Conservation (phyloP, 1,140 invertebrate species). For the Leucophenga varia region DNA sequence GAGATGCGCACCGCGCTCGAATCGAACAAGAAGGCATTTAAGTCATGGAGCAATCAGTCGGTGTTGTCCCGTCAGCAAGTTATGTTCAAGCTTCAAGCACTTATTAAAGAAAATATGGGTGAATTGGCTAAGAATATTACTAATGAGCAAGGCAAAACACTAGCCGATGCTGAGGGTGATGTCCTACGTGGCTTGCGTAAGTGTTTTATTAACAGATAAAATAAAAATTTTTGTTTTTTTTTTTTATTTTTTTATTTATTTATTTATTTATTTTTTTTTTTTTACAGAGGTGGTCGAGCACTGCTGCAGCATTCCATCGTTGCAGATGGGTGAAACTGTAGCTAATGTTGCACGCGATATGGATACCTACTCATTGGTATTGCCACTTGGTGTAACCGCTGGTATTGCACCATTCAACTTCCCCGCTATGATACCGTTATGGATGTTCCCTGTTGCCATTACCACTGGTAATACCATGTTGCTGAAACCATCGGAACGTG, state of each 20-base stretch:
- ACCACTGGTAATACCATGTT: constrained; percentile 84
- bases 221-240: not conserved
- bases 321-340: constrained; percentile 91
- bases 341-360: constrained; percentile 90
- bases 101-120: constrained; percentile 72
- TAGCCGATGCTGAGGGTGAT: constrained; percentile 97
- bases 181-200: constrained; percentile 94
- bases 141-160: constrained; percentile 95
- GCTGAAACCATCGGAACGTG: constrained; percentile 92
- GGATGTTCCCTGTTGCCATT: constrained; percentile 96
- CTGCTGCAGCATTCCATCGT: constrained; percentile 86
- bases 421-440: constrained; percentile 99
- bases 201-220: constrained; percentile 45
- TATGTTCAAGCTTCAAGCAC: constrained; percentile 83
- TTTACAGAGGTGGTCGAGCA: constrained; percentile 93
- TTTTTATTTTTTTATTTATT: constrained; percentile 5
- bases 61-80: constrained; percentile 91
- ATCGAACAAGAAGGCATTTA: constrained; percentile 76
- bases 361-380: constrained; percentile 86
- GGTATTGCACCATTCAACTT: constrained; percentile 96
- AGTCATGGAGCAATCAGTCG: constrained; percentile 88
- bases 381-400: constrained; percentile 64
- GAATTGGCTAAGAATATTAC: constrained; percentile 91
- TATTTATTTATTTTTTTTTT: constrained; percentile 16
- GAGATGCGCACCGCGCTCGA: constrained; percentile 93